A percentile compares a stretch with the other conserved stretches of the same genome.
These are phyloP conservation scores for Panonychus citri DNA, from an alignment of 1,140 invertebrate species.

Conservation along the genomic window DNA sequence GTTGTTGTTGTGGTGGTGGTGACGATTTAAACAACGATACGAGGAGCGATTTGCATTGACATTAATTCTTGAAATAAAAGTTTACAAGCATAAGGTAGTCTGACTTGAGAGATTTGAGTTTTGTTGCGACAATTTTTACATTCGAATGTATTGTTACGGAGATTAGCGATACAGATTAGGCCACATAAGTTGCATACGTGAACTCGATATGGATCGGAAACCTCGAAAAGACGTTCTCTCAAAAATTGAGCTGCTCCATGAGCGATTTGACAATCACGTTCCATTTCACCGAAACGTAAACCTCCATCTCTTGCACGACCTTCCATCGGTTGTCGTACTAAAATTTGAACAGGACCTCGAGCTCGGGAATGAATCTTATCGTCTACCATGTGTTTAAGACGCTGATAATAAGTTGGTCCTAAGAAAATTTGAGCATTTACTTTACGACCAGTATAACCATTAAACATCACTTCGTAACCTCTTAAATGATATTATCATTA, in stretches of 20 bases:
- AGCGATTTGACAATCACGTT: constrained; percentile 97
- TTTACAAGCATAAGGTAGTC: constrained; percentile 87
- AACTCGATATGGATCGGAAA: constrained; percentile 89
- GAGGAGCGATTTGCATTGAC: constrained; percentile 95
- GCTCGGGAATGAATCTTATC: constrained; percentile 97
- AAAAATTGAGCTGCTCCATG: constrained; percentile 95
- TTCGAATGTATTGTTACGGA: constrained; percentile 91
- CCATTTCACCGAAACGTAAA: constrained; percentile 97
- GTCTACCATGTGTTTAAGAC: constrained; percentile 98
- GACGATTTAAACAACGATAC: constrained; percentile 29
- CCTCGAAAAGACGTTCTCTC: constrained; percentile 83
- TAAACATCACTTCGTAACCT: constrained; percentile 94
- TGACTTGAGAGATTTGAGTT: constrained; percentile 89
- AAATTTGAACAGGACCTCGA: constrained; percentile 84
- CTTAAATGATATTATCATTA: constrained; percentile 82
- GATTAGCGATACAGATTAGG: constrained; percentile 85
- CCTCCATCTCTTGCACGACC: constrained; percentile 90
- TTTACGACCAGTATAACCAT: constrained; percentile 87
- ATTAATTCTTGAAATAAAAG: constrained; percentile 94
- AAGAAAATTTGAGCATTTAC: constrained; percentile 90
- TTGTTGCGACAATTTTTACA: constrained; percentile 95
- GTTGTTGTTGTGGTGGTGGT: not conserved
- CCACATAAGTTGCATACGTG: constrained; percentile 96
- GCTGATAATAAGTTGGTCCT: constrained; percentile 69
- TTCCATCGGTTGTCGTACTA: constrained; percentile 96